Base-by-base conservation (phyloP, 2,113 vertebrate genomes). In the Bagarius yarrelli region DNA sequence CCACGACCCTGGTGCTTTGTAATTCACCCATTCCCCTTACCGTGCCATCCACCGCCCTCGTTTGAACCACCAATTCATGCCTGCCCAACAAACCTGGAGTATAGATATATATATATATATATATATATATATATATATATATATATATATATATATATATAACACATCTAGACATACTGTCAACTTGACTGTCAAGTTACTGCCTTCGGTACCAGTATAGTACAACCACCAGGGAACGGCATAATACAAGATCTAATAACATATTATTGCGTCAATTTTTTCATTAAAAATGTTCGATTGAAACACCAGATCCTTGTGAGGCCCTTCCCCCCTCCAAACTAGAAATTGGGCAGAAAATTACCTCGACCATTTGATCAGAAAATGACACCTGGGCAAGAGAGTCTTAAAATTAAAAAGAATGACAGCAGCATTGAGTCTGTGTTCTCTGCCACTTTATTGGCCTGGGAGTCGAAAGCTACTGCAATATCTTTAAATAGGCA, bases 251-350 rank as follows among this genome's bases (percentile, higher is more conserved):
- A 5, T 13, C 3, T 55, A 44, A 63, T 61, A 56, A 32, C 76
- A 57, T 66, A 66, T 67, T 70, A 95, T 93, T 93, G 94, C 92
- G 92, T 93, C 93, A 95, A 95, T 95, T 95, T 94, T 95, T 94
- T 93, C 95, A 95, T 95, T 94, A 95, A 96, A 96, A 96, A 95
- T 94, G 95, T 94, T 90, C 91, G 89, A 92, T 94, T 95, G 94
- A 94, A 93, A 92, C 93, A 87, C 56, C 83, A 91, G 90, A 87
- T 88, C 85, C 87, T 88, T 70, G 87, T 32, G 59, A 86, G 87
- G 90, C 91, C 89, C 87, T 91, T 85, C 21, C 23, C 56, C 55
- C 89, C 93, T 93, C 91, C 94, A 94, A 95, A 93, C 91, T 90
- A 92, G 91, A 91, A 66, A 9, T 25, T 5, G 89, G 91, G 93